These are phyloP conservation scores for Campylomormyrus numenius DNA, from an alignment of 2,113 vertebrate genomes.

Conservation along the genomic window DNA sequence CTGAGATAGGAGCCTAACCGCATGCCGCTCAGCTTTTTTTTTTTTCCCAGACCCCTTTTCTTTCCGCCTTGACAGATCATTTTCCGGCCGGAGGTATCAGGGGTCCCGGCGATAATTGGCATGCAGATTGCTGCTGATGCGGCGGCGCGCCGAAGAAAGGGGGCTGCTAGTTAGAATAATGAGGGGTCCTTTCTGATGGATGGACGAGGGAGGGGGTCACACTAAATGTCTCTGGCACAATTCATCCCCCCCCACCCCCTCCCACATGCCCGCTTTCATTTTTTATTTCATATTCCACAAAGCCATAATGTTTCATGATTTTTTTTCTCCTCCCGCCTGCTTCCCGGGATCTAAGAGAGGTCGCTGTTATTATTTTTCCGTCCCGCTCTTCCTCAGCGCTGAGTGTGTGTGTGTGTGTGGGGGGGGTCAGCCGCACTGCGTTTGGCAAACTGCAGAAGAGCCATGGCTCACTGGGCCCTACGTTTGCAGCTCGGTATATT, in stretches of 20 bases:
- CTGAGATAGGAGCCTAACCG: slow-evolving; percentile 45
- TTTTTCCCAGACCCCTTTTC: slow-evolving; percentile 40
- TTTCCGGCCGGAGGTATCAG: slow-evolving; percentile 94
- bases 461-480: slow-evolving; percentile 35
- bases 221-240: slow-evolving; percentile 73
- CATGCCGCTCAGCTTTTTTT: slow-evolving; percentile 48
- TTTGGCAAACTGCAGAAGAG: slow-evolving; percentile 58
- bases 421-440: background rate
- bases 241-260: slow-evolving; percentile 35
- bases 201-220: slow-evolving; percentile 76
- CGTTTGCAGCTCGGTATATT: background rate
- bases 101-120: slow-evolving; percentile 98
- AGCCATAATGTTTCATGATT: slow-evolving; percentile 71
- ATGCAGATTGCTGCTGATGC: slow-evolving; percentile 99
- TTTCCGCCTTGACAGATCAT: slow-evolving; percentile 87
- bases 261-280: slow-evolving; percentile 40
- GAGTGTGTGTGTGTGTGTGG: no score
- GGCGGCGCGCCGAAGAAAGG: slow-evolving; percentile 81
- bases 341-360: slow-evolving; percentile 17
- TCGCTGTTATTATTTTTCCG: slow-evolving; percentile 24
- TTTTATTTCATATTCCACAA: slow-evolving; percentile 64
- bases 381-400: slow-evolving; percentile 38
- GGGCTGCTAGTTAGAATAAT: slow-evolving; percentile 92
- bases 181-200: slow-evolving; percentile 79
- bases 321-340: slow-evolving; percentile 22